A percentile compares a stretch with the other conserved stretches of the same genome.
Evolutionary conservation across 2,797 vertebrate species (phyloP).

Genomic region (Cryptoprocta ferox): DNA sequence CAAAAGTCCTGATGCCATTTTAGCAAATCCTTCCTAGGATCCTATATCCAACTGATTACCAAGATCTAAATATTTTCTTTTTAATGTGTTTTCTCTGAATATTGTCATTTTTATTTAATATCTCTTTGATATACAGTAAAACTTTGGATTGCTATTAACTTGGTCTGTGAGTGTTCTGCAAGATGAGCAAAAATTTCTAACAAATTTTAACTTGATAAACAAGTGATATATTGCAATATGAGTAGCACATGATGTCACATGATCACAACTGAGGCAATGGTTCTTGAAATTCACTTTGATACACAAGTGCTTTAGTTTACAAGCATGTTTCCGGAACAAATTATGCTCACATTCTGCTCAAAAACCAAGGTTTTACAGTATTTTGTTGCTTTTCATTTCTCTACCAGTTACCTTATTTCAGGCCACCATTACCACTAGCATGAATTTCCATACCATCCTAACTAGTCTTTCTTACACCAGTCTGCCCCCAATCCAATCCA

Average conservation of each 20-base stretch:
- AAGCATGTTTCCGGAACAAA: no score
- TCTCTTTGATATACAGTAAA: not conserved
- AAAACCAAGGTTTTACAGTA: no score
- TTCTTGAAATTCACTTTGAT: no score
- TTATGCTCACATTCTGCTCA: no score
- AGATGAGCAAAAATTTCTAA: no score
- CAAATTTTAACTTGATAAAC: no score
- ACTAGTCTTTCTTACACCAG: not conserved
- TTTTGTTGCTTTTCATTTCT: not conserved
- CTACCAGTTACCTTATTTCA: not conserved
- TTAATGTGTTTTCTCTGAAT: not conserved
- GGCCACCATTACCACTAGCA: not conserved
- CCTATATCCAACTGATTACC: not conserved
- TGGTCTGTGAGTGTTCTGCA: no score
- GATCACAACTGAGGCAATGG: no score
- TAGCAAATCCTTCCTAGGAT: not conserved
- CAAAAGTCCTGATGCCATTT: not conserved
- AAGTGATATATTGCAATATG: no score
- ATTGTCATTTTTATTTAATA: not conserved
- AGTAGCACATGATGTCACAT: no score
- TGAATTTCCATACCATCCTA: not conserved
- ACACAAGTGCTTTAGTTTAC: no score
- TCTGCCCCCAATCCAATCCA: not conserved
- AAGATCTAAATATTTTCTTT: not conserved
- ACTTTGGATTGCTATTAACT: no score